These are phyloP conservation scores for Euthynnus affinis DNA, from an alignment of 2,797 vertebrate species.

Conservation along the genomic window DNA sequence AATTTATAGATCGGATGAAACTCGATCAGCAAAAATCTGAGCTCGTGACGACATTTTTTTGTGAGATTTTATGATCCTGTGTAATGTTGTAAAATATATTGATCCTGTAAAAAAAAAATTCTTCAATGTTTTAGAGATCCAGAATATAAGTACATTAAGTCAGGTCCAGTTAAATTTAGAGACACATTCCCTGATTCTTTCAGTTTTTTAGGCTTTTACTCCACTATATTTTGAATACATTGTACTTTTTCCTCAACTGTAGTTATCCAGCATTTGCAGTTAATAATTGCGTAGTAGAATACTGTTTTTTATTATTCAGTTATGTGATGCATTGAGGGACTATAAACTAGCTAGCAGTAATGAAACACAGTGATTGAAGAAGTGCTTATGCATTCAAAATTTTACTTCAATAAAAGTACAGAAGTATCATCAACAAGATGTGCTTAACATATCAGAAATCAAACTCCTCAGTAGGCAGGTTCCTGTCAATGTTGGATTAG, in stretches of 20 bases:
- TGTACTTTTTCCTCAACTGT: not conserved
- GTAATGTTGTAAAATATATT: not conserved
- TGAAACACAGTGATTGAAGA: not conserved
- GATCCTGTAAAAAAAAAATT: not conserved
- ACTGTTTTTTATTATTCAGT: not conserved
- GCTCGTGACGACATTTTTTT: slow-evolving; percentile 1
- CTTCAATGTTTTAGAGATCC: not conserved
- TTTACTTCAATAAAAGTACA: no score
- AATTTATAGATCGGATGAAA: slow-evolving; percentile 13
- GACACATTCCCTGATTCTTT: not conserved
- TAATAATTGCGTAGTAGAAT: not conserved
- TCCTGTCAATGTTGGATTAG: no score
- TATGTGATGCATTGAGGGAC: not conserved
- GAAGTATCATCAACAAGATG: no score
- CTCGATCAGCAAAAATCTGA: slow-evolving; percentile 12
- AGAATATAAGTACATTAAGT: not conserved
- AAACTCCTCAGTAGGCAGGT: no score
- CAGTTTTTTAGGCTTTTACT: not conserved
- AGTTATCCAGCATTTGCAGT: not conserved
- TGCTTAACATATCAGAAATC: no score
- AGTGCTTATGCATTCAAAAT: not conserved
- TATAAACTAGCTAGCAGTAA: not conserved
- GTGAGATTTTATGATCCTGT: not conserved
- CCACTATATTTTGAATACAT: not conserved
- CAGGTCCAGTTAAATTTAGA: not conserved